phyloP scores from a whole-genome alignment of 2,113 vertebrate species.

The Dasypus novemcinctus region DNA sequence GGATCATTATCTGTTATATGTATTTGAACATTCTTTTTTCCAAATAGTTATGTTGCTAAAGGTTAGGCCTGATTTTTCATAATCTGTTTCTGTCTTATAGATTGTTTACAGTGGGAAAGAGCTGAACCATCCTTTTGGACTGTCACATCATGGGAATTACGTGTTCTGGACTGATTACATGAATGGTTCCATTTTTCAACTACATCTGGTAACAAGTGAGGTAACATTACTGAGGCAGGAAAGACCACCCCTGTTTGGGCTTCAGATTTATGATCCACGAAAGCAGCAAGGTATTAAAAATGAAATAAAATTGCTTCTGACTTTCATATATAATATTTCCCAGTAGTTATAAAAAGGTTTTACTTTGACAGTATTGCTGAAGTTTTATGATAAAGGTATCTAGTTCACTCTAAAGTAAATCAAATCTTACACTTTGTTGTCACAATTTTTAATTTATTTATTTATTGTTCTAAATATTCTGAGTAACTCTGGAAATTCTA shows the following conservation, averaged over 20 bases:
- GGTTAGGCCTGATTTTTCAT: conserved; percentile 38
- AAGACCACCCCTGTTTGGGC: conserved; percentile 94
- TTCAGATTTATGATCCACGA: conserved; percentile 94
- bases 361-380: background rate
- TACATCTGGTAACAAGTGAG: conserved; percentile 91
- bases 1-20: background rate
- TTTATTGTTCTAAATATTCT: background rate
- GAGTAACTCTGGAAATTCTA: background rate
- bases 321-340: background rate
- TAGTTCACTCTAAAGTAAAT: background rate
- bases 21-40: background rate
- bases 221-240: conserved; percentile 93
- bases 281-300: conserved; percentile 93
- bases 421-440: background rate
- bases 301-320: background rate
- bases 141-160: conserved; percentile 93
- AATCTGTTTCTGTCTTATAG: conserved; percentile 81
- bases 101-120: conserved; percentile 96
- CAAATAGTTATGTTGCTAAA: background rate
- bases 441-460: background rate
- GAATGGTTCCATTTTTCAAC: conserved; percentile 97
- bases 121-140: conserved; percentile 97
- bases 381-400: conserved; percentile 9
- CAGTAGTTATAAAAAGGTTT: background rate
- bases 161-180: conserved; percentile 99